phyloP scores from a whole-genome alignment of 2,888 invertebrate species.

The Lepidocyrtoides sp. region DNA sequence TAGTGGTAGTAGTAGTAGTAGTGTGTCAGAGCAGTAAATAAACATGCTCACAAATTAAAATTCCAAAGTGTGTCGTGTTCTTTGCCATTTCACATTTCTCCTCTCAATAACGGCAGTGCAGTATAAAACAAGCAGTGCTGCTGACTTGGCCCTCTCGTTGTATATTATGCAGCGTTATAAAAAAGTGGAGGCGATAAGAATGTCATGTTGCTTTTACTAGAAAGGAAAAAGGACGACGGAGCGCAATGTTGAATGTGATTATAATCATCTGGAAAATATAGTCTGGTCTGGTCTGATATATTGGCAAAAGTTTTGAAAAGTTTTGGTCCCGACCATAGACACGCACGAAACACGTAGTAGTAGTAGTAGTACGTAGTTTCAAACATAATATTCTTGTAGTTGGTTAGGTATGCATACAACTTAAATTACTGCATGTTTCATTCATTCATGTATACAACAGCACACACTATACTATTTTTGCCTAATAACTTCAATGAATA shows the following conservation, averaged over 20 bases:
- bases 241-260: conserved; percentile 11
- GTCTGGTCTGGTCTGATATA: not conserved
- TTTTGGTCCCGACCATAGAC: conserved; percentile 50
- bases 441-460: not conserved
- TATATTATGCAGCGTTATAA: not conserved
- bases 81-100: conserved; percentile 36
- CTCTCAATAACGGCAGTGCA: not conserved
- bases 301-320: conserved; percentile 44
- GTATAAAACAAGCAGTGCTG: not conserved
- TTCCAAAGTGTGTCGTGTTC: conserved; percentile 54
- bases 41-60: conserved; percentile 60
- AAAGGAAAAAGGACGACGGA: not conserved
- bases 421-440: not conserved
- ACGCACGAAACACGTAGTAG: conserved; percentile 5
- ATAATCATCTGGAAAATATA: conserved; percentile 7
- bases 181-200: not conserved
- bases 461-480: too few relatives aligned
- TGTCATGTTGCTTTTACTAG: not conserved
- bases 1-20: not conserved
- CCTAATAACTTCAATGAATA: not conserved
- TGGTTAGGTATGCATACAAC: not conserved
- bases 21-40: not conserved
- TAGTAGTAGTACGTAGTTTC: not conserved
- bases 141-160: not conserved
- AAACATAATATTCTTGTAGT: not conserved